Evolutionary conservation across 2,113 vertebrate genomes (phyloP), one percentile per base, ranked within the genome.

Genomic region (Thryonomys swinderianus): DNA sequence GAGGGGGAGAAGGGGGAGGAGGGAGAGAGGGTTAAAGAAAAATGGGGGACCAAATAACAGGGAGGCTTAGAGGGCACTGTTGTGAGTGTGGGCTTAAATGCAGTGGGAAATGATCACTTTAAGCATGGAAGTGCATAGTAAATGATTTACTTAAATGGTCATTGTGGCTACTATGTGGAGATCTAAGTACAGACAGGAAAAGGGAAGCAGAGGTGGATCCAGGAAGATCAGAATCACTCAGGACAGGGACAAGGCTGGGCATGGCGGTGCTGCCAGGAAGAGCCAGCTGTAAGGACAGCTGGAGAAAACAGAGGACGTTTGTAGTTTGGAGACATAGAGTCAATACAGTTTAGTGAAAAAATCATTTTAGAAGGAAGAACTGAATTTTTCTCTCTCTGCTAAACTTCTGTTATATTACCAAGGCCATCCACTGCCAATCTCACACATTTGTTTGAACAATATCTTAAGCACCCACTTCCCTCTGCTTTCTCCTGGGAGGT

Each of bases 381-480:
- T 40, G 23, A n/a, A 55, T 1, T 34, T 67, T 30, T 42, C 20
- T 83, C 21, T 45, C 11, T 17, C 12, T 62, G 30, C 25, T 88
- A 3, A 83, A 64, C 5, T 34, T 91, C 34, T 10, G 0, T 14
- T 62, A 3, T 69, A 6, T 48, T 88, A 42, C 21, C 0, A 62
- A 67, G 74, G 82, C 7, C 23, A 27, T 80, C 42, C 0, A 69
- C 16, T 23, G 25, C 66, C n/a, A 55, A 61, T 37, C 18, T 7
- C 25, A 80, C 27, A 62, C 14, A 20, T 67, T 25, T 59, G 40
- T 64, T 45, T 66, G 57, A 85, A 71, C 0, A 51, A 62, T 34
- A 84, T n/a, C 14, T 27, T 59, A 64, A 80, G 53, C 0, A 0
- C 17, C 51, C 14, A 11, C 18, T 11, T n/a, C 0, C 0, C 3